Evolutionary conservation across 2,797 vertebrate species (phyloP), one percentile per base, ranked within the genome.

Genomic region (Falco naumanni): DNA sequence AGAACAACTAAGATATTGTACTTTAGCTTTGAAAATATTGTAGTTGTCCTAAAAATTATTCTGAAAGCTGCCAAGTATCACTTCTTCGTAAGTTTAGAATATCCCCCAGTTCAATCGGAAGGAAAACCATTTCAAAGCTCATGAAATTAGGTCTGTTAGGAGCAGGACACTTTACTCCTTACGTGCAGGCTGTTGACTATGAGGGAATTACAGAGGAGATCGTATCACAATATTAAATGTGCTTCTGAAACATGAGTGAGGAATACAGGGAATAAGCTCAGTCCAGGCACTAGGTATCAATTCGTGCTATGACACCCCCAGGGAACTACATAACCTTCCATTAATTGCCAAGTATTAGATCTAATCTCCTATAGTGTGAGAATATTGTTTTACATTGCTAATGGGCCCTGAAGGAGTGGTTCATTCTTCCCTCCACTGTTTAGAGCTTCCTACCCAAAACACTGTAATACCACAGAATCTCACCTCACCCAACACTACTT

Each of bases 271-370:
- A 90, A 74, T n/a, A 76, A 94, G 29, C 14, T 65, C 25, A 26
- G 3, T 31, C 60, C 31, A 83, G 37, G 33, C 28, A 66, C 29
- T 45, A 19, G 4, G 13, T 34, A 78, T 72, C 39, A 77, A 7
- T 66, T 51, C 63, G 43, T 81, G 45, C 70, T 61, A 22, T 14
- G 34, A 81, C 2, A 2, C 5, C 76, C 39, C 34, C 57, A 70
- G 84, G 56, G 76, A 89, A 37, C 19, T 33, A 33, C 33, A n/a
- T 34, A 26, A 51, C 31, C 13, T 87, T 48, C 43, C 43, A 80
- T 70, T 93, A 93, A 95, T 85, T 85, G 51, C 10, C 63, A 50
- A 88, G 6, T 47, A 72, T 90, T 80, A 95, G 34, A 39, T 71
- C 41, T 70, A 45, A 85, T 92, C 53, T 90, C 53, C 53, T 60